Evolutionary conservation across 2,797 vertebrate species (phyloP), one percentile per base, ranked within the genome.

Genomic region (Erithacus rubecula): DNA sequence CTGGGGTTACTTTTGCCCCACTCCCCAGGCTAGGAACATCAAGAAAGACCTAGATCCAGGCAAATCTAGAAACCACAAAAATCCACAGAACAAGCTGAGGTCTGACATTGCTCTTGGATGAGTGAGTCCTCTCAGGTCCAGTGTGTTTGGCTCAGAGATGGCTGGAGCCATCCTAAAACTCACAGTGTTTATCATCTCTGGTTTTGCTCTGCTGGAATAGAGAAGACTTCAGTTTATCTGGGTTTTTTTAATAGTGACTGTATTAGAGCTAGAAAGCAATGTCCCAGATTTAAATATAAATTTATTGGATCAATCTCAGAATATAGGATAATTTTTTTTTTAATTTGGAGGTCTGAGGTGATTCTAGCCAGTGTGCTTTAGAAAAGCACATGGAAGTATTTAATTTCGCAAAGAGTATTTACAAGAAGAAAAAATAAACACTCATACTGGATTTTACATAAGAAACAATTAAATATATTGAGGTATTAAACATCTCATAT

Each of bases 401-500:
- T 89, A 87, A 83, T 87, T 86, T 90, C 46, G 13, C 14, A 76
- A 85, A 47, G 3, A 81, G 7, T 82, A 78, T 69, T 84, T 91
- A 52, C 13, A 68, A 74, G 55, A 59, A 62, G 11, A 64, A 86
- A 84, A 82, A 34, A 26, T 68, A 78, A 95, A 69, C 62, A 51
- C 52, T 19, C 22, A 26, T 34, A 26, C 15, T 63, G 23, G 2
- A 53, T 81, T 86, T 70, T 51, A 29, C 7, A 36, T 26, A 87
- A 80, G 37, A 55, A 92, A 26, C 34, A 86, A 75, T 76, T 88
- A 65, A 34, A 83, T 88, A 37, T 41, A 47, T 62, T 77, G 93
- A 70, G 52, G 51, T 26, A 37, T 64, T 78, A 68, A 43, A 56
- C 49, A 60, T 81, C n/a, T 95, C 29, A 22, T 77, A 51, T 84